phyloP scores from a whole-genome alignment of 2,888 invertebrate genomes.

The Alloplasta piceator region DNA sequence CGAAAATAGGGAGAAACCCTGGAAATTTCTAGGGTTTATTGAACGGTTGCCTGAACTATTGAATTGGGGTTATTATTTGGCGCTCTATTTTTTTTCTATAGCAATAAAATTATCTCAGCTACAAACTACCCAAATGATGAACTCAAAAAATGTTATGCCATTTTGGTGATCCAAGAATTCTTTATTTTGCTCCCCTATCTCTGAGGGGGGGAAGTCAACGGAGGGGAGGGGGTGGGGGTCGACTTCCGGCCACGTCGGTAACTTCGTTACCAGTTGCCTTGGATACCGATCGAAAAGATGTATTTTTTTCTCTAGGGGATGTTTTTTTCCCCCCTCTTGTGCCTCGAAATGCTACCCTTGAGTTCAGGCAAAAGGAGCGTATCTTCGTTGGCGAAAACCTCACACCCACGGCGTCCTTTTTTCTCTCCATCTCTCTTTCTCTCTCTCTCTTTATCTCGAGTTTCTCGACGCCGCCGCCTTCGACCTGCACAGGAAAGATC shows the following conservation, averaged over 20 bases:
- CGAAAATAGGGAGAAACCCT: too few species aligned
- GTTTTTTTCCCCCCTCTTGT: conserved; percentile 40
- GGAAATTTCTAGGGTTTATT: too few species aligned
- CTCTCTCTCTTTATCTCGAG: conserved; percentile 37
- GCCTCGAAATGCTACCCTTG: conserved; percentile 36
- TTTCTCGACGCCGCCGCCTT: conserved; percentile 14
- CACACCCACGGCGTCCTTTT: conserved; percentile 62
- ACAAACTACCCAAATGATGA: too few species aligned
- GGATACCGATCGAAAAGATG: conserved; percentile 27
- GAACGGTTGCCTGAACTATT: too few species aligned
- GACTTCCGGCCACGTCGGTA: conserved; percentile 17
- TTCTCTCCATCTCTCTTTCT: conserved; percentile 42
- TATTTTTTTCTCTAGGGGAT: not conserved
- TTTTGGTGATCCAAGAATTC: too few species aligned
- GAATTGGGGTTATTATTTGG: too few species aligned
- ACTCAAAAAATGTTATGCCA: too few species aligned
- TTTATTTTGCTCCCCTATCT: too few species aligned
- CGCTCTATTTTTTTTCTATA: too few species aligned
- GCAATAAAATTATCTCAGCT: too few species aligned
- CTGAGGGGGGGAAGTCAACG: too few species aligned
- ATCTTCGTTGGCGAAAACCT: conserved; percentile 49
- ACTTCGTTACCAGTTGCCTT: conserved; percentile 34
- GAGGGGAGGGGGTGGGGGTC: not conserved
- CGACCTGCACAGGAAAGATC: conserved; percentile 19
- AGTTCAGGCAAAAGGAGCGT: conserved; percentile 31